Evolutionary conservation across 2,888 invertebrate species (phyloP), one percentile per base, ranked within the genome.

Genomic region (Catocala fraxini): DNA sequence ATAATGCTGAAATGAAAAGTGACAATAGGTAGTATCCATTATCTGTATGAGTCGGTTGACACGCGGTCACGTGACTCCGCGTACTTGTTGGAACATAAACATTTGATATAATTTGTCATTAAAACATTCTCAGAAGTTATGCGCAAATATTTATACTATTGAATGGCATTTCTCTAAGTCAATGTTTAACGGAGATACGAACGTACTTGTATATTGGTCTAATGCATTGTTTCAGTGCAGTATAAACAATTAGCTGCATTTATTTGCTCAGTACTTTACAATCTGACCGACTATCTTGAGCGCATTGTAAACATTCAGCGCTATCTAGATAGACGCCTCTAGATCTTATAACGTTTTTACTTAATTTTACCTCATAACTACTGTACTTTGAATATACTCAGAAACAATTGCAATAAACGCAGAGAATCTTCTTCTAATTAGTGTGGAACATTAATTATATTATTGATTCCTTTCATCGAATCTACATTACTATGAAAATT

Each of bases 121-220:
- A 25, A 47, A 25, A 47, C 7, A 25, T 25, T 45, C 12, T 4
- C 47, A 0, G 10, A 47, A 47, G 33, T 47, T 47, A 47, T 47
- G 47, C 47, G 47, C 33, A 47, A 47, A 47, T 47, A 47, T 47
- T 47, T 47, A 51, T 45, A 61, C 48, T 60, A 62, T 73, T 63
- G 54, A 64, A 68, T 64, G 68, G 56, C 41, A 66, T 63, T 60
- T 68, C 56, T 63, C 62, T 68, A 42, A 61, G 67, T 59, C 61
- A 71, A 74, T 74, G 56, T 75, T 70, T 64, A 60, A 11, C 15
- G 47, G 6, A 13, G 35, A 9, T 52, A 35, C 25, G 25, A 11
- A 48, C 12, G 13, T 9, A 47, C 41, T 39, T 11, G 45, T 45
- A 57, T 52, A 51, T 56, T 56, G 41, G 15, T 60, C 54, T 66